Percentiles rank a stretch among this genome's conserved stretches.
phyloP scores from a whole-genome alignment of 2,797 vertebrate genomes.

The Babyrousa celebensis region DNA sequence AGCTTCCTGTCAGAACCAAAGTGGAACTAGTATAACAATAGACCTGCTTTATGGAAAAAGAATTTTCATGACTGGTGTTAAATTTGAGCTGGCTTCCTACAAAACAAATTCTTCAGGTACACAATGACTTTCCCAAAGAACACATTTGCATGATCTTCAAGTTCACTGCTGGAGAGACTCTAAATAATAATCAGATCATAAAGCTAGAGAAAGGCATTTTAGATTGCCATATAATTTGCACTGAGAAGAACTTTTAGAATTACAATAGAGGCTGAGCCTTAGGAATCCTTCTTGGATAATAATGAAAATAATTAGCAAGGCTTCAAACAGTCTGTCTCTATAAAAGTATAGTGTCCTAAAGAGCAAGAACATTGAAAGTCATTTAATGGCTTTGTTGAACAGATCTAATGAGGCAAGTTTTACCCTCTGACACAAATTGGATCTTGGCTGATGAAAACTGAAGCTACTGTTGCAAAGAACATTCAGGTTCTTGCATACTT shows the following conservation, averaged over 20 bases:
- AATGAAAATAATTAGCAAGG: conserved; percentile 53
- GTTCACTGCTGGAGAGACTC: conserved; percentile 51
- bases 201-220: conserved; percentile 71
- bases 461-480: conserved; percentile 55
- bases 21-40: not conserved
- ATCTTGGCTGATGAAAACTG: conserved; percentile 77
- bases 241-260: conserved; percentile 78
- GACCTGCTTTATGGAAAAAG: conserved; percentile 31
- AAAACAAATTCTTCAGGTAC: conserved; percentile 57
- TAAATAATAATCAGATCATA: conserved; percentile 80
- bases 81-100: conserved; percentile 22
- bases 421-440: conserved; percentile 75
- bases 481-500: not conserved
- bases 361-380: not conserved
- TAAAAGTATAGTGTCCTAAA: conserved; percentile 5
- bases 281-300: conserved; percentile 29
- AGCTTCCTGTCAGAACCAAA: conserved; percentile 52
- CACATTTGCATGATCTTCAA: conserved; percentile 51
- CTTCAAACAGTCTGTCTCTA: not conserved
- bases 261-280: conserved; percentile 27
- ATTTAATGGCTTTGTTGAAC: conserved; percentile 27
- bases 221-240: conserved; percentile 73
- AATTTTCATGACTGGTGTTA: conserved; percentile 35
- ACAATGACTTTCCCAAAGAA: not conserved
- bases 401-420: conserved; percentile 68